Evolutionary conservation across 2,113 vertebrate genomes (phyloP).

Genomic region (Onychostruthus taczanowskii): DNA sequence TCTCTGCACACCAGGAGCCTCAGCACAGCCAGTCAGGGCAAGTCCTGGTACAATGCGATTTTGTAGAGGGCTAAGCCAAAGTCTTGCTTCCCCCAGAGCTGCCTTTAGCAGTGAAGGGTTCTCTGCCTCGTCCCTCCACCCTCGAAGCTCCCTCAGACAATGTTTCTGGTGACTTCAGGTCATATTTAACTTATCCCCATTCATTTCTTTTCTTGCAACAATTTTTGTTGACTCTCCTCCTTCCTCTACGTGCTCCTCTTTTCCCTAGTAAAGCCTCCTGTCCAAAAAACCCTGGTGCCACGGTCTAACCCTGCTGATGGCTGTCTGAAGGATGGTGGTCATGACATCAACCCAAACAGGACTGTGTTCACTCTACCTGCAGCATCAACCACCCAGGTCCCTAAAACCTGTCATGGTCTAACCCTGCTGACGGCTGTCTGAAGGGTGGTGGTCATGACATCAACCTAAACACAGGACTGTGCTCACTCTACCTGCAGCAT

Average conservation of each 20-base stretch:
- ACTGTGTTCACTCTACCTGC: not conserved
- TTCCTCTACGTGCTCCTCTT: not conserved
- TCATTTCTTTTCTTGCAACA: not conserved
- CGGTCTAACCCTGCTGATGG: not conserved
- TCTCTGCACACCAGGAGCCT: not conserved
- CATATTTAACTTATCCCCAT: not conserved
- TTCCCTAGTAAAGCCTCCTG: not conserved
- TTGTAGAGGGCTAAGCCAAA: not conserved
- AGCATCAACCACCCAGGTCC: not conserved
- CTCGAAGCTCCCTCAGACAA: not conserved
- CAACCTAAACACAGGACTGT: not conserved
- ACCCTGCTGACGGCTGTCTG: not conserved
- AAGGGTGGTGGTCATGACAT: not conserved
- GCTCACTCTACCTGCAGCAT: not conserved
- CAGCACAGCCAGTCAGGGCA: not conserved
- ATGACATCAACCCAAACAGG: not conserved
- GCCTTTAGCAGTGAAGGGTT: not conserved
- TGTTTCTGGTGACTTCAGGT: not conserved
- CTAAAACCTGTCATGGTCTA: not conserved
- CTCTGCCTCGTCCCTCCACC: not conserved
- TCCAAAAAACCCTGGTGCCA: not conserved
- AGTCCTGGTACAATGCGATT: not conserved
- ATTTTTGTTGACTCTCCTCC: not conserved
- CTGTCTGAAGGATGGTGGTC: not conserved
- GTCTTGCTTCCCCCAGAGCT: not conserved